A percentile compares a stretch with the other conserved stretches of the same genome.
Conservation (phyloP, 1,140 invertebrate species). For the Bombus affinis region DNA sequence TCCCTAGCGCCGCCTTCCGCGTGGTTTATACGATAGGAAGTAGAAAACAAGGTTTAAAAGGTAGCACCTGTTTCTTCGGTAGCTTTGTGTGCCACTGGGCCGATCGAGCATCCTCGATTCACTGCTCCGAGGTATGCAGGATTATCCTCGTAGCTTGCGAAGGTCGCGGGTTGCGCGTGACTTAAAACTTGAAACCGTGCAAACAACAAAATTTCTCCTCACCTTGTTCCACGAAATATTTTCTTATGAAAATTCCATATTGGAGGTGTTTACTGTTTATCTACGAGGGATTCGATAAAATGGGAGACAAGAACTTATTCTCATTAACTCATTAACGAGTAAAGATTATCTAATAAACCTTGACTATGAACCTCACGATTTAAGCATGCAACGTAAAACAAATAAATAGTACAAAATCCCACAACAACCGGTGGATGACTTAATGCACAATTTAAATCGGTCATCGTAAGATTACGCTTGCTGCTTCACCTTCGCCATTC, state of each 20-base stretch:
- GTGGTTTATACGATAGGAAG: slow-evolving; percentile 68
- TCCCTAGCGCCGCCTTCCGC: slow-evolving; percentile 45
- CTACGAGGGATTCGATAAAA: not conserved
- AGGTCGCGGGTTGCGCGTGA: slow-evolving; percentile 38
- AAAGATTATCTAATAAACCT: not conserved
- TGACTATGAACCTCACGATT: not conserved
- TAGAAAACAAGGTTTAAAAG: slow-evolving; percentile 81
- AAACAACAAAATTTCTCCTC: too few species aligned
- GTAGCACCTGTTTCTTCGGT: slow-evolving; percentile 69
- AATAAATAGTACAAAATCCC: not conserved
- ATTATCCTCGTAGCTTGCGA: slow-evolving; percentile 36
- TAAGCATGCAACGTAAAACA: not conserved
- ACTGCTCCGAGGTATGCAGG: slow-evolving; percentile 41
- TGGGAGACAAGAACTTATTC: not conserved
- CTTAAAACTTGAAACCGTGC: not conserved
- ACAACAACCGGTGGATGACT: not conserved
- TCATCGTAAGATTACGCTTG: not conserved
- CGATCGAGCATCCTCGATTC: slow-evolving; percentile 76
- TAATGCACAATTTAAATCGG: not conserved
- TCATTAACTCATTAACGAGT: too few species aligned
- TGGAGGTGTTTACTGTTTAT: too few species aligned
- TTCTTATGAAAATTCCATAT: not conserved
- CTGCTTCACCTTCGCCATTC: not conserved
- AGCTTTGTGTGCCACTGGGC: slow-evolving; percentile 81
- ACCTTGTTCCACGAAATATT: not conserved